Conservation (phyloP, 2,888 invertebrate species). For the Rhagophthalmus giganteus region DNA sequence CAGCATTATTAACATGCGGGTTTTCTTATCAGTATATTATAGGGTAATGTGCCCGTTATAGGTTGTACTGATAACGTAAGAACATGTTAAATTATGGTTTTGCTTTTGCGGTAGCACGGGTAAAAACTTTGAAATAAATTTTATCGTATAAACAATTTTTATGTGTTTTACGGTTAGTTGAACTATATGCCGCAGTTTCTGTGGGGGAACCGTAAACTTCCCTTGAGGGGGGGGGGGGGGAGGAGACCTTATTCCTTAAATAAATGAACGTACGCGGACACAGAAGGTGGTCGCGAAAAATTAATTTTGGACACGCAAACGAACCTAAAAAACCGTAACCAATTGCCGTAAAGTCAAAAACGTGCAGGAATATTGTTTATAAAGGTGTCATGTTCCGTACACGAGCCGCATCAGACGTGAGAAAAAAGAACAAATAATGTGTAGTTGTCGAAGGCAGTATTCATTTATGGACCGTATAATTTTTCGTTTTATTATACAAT, state of each 20-base stretch:
- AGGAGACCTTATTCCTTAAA: too few species aligned
- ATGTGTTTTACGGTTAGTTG: too few species aligned
- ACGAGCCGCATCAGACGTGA: slow-evolving; percentile 28
- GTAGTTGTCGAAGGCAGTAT: neutral
- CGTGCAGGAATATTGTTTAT: slow-evolving; percentile 21
- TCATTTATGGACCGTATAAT: slow-evolving; percentile 5
- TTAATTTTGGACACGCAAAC: neutral
- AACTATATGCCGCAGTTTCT: too few species aligned
- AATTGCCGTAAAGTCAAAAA: neutral
- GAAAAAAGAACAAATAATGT: slow-evolving; percentile 14
- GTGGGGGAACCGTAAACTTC: too few species aligned
- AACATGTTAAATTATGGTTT: slow-evolving; percentile 15
- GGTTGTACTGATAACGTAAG: slow-evolving; percentile 16
- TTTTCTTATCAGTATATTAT: slow-evolving; percentile 27
- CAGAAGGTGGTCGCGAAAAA: too few species aligned
- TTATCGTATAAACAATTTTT: too few species aligned
- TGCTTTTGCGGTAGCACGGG: too few species aligned
- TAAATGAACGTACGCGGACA: too few species aligned
- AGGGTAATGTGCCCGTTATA: slow-evolving; percentile 32
- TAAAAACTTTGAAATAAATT: too few species aligned
- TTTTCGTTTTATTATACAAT: too few species aligned
- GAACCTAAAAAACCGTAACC: neutral
- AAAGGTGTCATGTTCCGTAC: slow-evolving; percentile 30
- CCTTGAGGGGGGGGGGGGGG: too few species aligned
- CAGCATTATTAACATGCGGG: slow-evolving; percentile 34